Percentiles rank a stretch among this genome's conserved stretches.
These are phyloP conservation scores for Scolopax bukidnonensis DNA, from an alignment of 2,797 vertebrate genomes.

Conservation along the genomic window DNA sequence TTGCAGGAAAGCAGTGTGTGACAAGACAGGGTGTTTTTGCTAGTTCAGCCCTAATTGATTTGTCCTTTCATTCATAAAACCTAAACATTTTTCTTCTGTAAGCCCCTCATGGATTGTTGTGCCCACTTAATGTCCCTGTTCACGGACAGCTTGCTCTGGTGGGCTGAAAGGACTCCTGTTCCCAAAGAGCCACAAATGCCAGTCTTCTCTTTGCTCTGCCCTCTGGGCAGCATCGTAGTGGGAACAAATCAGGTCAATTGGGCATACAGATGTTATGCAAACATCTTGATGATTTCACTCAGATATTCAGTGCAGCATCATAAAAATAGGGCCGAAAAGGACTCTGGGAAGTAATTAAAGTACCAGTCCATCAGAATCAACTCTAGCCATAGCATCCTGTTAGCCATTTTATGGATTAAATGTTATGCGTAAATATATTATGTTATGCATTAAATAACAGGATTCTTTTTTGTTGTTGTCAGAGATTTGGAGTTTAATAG, in stretches of 20 bases:
- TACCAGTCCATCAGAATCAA: not conserved
- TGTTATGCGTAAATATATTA: not conserved
- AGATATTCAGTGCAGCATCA: not conserved
- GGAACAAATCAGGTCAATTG: not conserved
- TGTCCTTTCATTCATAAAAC: not conserved
- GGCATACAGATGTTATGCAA: not conserved
- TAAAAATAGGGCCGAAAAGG: not conserved
- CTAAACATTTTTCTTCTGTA: not conserved
- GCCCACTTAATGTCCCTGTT: not conserved
- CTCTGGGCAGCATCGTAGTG: not conserved
- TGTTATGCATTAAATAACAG: not conserved
- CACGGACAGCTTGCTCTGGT: not conserved
- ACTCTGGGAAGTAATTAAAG: not conserved
- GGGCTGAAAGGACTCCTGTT: not conserved
- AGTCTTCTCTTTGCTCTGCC: not conserved
- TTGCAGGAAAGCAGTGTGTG: not conserved
- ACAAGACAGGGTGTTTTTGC: not conserved
- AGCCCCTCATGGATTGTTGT: not conserved
- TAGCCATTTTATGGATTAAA: not conserved
- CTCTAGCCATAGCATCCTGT: not conserved
- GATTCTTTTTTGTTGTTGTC: not conserved
- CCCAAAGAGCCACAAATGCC: not conserved
- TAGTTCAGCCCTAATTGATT: not conserved
- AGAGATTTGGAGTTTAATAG: not conserved
- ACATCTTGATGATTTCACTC: not conserved